phyloP scores from a whole-genome alignment of 2,113 vertebrate species.

The Hippocampus barbouri region DNA sequence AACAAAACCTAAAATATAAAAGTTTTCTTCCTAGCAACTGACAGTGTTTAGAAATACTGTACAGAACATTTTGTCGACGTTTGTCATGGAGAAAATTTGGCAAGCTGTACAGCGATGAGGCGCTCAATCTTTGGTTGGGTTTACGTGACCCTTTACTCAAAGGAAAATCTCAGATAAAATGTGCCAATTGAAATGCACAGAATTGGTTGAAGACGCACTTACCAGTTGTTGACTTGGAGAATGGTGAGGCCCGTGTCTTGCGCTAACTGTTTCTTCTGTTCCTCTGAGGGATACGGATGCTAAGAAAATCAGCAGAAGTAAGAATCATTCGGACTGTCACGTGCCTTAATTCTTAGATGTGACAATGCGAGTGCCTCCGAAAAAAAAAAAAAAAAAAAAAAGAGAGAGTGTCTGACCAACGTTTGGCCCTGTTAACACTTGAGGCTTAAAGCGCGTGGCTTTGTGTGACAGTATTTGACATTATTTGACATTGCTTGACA shows the following conservation, averaged over 20 bases:
- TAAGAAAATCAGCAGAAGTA: slow-evolving; percentile 22
- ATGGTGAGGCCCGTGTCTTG: slow-evolving; percentile 75
- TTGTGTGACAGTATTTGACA: slow-evolving; percentile 63
- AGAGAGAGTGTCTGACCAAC: slow-evolving; percentile 14
- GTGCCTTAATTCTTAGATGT: neutral
- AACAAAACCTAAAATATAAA: no score
- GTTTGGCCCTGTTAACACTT: slow-evolving; percentile 32
- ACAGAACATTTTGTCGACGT: no score
- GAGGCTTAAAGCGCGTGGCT: slow-evolving; percentile 40
- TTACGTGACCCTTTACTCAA: no score
- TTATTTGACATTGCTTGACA: slow-evolving; percentile 61
- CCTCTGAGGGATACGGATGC: slow-evolving; percentile 72
- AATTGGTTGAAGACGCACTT: slow-evolving; percentile 7
- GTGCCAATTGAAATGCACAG: neutral
- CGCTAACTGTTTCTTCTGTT: slow-evolving; percentile 73
- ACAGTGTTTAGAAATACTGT: no score
- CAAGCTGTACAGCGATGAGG: no score
- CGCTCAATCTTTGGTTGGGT: no score
- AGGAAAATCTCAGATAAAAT: no score
- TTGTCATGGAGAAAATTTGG: no score
- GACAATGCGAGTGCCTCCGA: neutral
- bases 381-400: neutral
- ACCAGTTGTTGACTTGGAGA: slow-evolving; percentile 75
- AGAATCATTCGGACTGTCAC: neutral
- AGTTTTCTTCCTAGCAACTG: no score